Conservation (phyloP, 2,888 invertebrate species). For the Acleris sparsana region DNA sequence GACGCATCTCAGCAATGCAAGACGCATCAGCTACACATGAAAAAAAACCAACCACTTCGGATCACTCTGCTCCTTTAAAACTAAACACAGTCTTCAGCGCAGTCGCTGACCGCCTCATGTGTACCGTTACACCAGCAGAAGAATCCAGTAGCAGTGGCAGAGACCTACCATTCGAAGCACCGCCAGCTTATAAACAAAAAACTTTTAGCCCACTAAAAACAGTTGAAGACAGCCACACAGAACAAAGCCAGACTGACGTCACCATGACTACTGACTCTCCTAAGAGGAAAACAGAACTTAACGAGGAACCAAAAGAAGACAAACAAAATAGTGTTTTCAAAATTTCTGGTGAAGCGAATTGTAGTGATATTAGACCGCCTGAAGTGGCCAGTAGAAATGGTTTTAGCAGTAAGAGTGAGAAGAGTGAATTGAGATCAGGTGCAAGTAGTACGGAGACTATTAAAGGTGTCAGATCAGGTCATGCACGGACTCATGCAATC, state of each 20-base stretch:
- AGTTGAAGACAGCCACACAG: slow-evolving; percentile 67
- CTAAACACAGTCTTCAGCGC: slow-evolving; percentile 81
- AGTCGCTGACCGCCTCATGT: slow-evolving; percentile 79
- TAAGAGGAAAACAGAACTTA: slow-evolving; percentile 59
- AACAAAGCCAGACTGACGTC: slow-evolving; percentile 72
- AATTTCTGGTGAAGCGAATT: slow-evolving; percentile 76
- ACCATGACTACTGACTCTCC: slow-evolving; percentile 67
- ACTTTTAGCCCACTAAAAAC: slow-evolving; percentile 79
- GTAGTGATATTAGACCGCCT: slow-evolving; percentile 72
- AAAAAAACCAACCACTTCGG: slow-evolving; percentile 75
- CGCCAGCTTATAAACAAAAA: slow-evolving; percentile 73
- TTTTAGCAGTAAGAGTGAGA: slow-evolving; percentile 66
- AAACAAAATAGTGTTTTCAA: slow-evolving; percentile 75
- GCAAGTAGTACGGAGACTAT: slow-evolving; percentile 69
- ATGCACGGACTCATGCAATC: slow-evolving; percentile 89
- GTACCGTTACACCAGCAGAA: slow-evolving; percentile 77
- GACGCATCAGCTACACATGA: slow-evolving; percentile 88
- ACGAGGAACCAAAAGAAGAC: slow-evolving; percentile 63
- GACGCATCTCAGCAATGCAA: slow-evolving; percentile 92
- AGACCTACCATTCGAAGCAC: slow-evolving; percentile 75
- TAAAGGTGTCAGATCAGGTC: slow-evolving; percentile 83
- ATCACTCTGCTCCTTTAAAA: slow-evolving; percentile 74
- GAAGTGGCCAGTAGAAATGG: slow-evolving; percentile 68
- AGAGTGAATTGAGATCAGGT: slow-evolving; percentile 67
- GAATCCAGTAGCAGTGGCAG: slow-evolving; percentile 79